phyloP scores from a whole-genome alignment of 1,140 invertebrate genomes.

The Palaemon carinicauda region DNA sequence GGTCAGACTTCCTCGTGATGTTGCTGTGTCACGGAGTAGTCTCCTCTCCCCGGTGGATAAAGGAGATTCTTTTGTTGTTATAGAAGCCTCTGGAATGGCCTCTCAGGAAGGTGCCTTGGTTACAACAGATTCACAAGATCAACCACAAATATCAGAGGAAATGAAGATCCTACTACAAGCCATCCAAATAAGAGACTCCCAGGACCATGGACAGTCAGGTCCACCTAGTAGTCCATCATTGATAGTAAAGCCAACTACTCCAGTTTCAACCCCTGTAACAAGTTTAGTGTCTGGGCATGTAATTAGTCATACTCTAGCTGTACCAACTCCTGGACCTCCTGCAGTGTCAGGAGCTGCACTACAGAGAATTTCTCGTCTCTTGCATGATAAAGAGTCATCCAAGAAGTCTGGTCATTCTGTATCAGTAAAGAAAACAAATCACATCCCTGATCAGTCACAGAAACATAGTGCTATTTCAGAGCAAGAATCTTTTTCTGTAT shows the following conservation, averaged over 20 bases:
- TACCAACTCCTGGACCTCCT: conserved; percentile 55
- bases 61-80: conserved; percentile 54
- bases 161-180: conserved; percentile 55
- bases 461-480: conserved; percentile 6
- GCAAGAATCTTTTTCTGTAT: background rate
- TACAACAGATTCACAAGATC: conserved; percentile 39
- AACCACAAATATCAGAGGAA: conserved; percentile 54
- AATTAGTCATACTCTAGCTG: conserved; percentile 42
- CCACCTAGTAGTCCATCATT: conserved; percentile 15
- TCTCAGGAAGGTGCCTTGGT: conserved; percentile 34
- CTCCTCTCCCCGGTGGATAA: conserved; percentile 36
- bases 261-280: background rate
- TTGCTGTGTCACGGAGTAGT: conserved; percentile 27
- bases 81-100: conserved; percentile 55
- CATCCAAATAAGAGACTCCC: conserved; percentile 51
- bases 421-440: conserved; percentile 1
- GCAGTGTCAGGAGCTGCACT: conserved; percentile 32
- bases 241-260: background rate
- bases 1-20: conserved; percentile 26
- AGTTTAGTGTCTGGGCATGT: conserved; percentile 11
- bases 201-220: conserved; percentile 35
- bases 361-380: conserved; percentile 42
- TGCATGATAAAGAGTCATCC: conserved; percentile 40
- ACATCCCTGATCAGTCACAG: conserved; percentile 2
- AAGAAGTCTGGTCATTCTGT: conserved; percentile 14